Evolutionary conservation across 2,888 invertebrate genomes (phyloP), one percentile per base, ranked within the genome.

Genomic region (Allolobophora icterica): DNA sequence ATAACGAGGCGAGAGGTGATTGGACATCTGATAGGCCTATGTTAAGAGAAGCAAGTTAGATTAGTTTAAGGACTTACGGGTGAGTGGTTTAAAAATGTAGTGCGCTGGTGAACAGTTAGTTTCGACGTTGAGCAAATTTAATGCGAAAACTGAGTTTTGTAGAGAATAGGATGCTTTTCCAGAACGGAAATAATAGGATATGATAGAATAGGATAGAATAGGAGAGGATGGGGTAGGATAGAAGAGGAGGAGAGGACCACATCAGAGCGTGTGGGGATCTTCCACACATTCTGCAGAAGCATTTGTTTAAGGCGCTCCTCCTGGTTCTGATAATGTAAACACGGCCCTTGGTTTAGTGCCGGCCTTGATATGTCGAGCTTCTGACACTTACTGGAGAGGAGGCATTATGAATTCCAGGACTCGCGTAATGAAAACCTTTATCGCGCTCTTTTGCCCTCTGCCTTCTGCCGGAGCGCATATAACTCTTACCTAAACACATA

Each of bases 401-500:
- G 30, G 71, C 71, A 30, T 71, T 71, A 71, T 71, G 71, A 71
- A 71, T 71, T 71, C 71, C 71, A 71, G 71, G 71, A n/a, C 71
- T 71, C 0, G 13, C n/a, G n/a, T 71, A 71, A 71, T 71, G 71
- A 71, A 71, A 71, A 71, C 71, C 71, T 71, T 71, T n/a, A 71
- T n/a, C 71, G 71, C 71, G n/a, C 71, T 8, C 30, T 71, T n/a
- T n/a, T 71, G 71, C 71, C 71, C 71, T 71, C 71, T n/a, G 71
- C 30, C 71, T 5, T 24, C 52, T 24, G 52, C 21, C 24, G 1
- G n/a, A 71, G n/a, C 71, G n/a, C 71, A 71, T n/a, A n/a, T 71
- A 71, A n/a, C 71, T 71, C 71, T 71, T 71, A 71, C 71, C 71
- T 71, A 71, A 71, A 71, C 71, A n/a, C 71, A 71, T n/a, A n/a